Conservation (phyloP, 2,888 invertebrate genomes). For the Cephus pygmeus region DNA sequence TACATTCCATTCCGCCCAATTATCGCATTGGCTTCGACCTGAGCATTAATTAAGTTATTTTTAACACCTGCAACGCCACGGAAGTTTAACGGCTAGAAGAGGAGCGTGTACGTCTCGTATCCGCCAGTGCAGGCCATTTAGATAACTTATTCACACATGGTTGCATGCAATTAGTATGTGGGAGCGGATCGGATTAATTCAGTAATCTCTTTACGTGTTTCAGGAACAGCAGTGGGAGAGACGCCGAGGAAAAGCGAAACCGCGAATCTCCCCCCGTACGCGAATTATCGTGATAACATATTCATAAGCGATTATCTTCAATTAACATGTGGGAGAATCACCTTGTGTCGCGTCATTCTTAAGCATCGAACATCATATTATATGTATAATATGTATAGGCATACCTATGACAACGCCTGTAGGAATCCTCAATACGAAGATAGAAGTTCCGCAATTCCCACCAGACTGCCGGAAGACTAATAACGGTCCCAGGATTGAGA, state of each 20-base stretch:
- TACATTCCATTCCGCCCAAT: constrained; percentile 44
- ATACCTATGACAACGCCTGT: neutral
- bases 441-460: neutral
- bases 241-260: neutral
- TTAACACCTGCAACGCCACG: constrained; percentile 39
- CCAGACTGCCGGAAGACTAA: constrained; percentile 44
- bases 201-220: neutral
- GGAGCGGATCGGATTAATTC: constrained; percentile 21
- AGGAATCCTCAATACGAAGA: neutral
- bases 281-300: neutral
- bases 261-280: neutral
- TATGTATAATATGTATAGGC: neutral
- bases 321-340: constrained; percentile 29
- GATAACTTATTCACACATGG: constrained; percentile 34
- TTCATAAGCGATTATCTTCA: constrained; percentile 5
- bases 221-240: neutral
- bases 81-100: neutral
- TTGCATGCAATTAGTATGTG: constrained; percentile 44
- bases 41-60: constrained; percentile 60
- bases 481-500: constrained; percentile 44
- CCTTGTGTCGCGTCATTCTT: neutral
- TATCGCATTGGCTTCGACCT: constrained; percentile 39
- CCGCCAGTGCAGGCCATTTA: constrained; percentile 11
- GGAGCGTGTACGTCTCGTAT: constrained; percentile 2
- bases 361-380: neutral